Evolutionary conservation across 2,113 vertebrate genomes (phyloP).

Genomic region (Myotis davidii): DNA sequence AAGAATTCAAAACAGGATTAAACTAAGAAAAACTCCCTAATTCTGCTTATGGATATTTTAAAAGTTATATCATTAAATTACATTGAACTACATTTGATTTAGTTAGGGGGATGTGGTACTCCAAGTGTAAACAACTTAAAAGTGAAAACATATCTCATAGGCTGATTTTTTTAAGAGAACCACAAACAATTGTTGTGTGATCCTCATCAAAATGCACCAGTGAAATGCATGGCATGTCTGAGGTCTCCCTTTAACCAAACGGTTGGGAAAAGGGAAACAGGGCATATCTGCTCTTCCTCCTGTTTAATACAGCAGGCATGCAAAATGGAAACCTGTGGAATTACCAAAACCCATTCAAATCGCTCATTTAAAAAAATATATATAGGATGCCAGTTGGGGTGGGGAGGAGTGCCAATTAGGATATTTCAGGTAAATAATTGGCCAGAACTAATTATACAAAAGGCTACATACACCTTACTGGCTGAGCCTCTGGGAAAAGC

Average conservation of each 20-base stretch:
- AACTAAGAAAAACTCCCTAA: background rate
- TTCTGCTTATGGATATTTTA: background rate
- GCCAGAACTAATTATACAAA: background rate
- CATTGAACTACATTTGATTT: background rate
- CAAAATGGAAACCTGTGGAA: background rate
- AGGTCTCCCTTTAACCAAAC: background rate
- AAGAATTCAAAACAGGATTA: slow-evolving; percentile 12
- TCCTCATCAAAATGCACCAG: background rate
- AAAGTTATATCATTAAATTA: background rate
- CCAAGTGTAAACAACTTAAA: background rate
- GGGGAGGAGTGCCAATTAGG: background rate
- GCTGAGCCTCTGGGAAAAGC: background rate
- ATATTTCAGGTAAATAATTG: slow-evolving; percentile 28
- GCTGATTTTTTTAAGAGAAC: background rate
- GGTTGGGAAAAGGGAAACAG: background rate
- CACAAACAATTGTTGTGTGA: background rate
- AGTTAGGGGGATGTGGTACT: background rate
- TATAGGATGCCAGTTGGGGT: background rate
- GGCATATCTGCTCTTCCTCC: background rate
- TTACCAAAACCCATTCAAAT: background rate
- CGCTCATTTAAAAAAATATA: slow-evolving; percentile 20
- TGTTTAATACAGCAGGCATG: background rate
- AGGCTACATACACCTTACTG: background rate
- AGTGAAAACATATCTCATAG: background rate
- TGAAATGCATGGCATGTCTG: background rate